Evolutionary conservation across 2,888 invertebrate genomes (phyloP).

Genomic region (Amphimallon solstitiale): DNA sequence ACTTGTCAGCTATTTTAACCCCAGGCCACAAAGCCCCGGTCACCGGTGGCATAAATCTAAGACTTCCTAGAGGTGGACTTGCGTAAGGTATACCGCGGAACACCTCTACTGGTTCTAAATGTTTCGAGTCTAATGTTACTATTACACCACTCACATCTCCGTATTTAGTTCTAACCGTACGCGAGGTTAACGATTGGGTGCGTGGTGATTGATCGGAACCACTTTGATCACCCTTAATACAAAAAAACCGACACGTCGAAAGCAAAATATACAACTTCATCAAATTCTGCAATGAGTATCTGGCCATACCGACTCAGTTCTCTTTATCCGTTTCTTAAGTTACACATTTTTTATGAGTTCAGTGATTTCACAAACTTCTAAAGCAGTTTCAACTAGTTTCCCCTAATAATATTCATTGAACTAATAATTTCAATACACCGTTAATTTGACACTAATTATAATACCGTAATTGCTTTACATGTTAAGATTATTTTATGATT

Average conservation of each 20-base stretch:
- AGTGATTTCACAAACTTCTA: not conserved
- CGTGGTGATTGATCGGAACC: slow-evolving; percentile 50
- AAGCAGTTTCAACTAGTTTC: no score
- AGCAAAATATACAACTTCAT: slow-evolving; percentile 15
- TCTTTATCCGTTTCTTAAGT: slow-evolving; percentile 12
- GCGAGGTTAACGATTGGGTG: slow-evolving; percentile 73
- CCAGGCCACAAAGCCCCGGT: slow-evolving; percentile 93
- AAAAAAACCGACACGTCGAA: slow-evolving; percentile 35
- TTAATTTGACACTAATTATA: no score
- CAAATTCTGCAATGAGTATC: slow-evolving; percentile 12
- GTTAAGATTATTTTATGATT: no score
- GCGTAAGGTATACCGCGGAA: slow-evolving; percentile 96
- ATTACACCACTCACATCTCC: slow-evolving; percentile 88
- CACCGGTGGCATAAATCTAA: slow-evolving; percentile 96
- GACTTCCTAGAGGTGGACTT: slow-evolving; percentile 86
- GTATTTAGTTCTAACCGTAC: slow-evolving; percentile 88
- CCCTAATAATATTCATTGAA: no score
- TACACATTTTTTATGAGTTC: not conserved
- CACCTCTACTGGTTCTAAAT: slow-evolving; percentile 89
- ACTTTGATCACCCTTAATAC: slow-evolving; percentile 43
- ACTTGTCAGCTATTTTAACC: slow-evolving; percentile 86
- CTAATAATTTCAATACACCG: no score
- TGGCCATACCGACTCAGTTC: slow-evolving; percentile 18
- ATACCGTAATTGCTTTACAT: no score
- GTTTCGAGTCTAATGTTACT: slow-evolving; percentile 82